Evolutionary conservation across 2,797 vertebrate genomes (phyloP), one percentile per base, ranked within the genome.

Genomic region (Coluber constrictor): DNA sequence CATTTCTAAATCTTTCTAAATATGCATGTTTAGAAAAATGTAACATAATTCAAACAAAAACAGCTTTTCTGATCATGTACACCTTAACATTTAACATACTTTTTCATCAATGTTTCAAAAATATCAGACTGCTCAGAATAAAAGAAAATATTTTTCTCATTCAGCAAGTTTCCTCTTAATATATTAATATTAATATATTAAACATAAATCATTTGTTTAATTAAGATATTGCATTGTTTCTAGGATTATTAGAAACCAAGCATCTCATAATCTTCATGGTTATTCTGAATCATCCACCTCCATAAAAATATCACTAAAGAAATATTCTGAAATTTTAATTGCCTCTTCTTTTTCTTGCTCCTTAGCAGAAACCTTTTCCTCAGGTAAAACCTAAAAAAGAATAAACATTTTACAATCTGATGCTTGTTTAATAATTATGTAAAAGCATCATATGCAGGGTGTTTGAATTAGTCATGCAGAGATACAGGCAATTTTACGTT

Each of bases 271-370:
- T 57, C 20, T 1, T 60, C 3, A 88, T 74, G 94, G 70, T 93
- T 95, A 98, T 63, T 98, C 98, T 57, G 94, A 94, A 93, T 98
- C 98, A 92, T 99, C 98, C 83, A 99, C 98, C 66, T 98, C 98
- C 93, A 99, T 99, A 92, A 99, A 99, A 94, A 99, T 99, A 95
- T 99, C 99, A 96, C 95, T 98, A 90, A 99, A 97, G 97, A 99
- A 98, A 95, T 98, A 99, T 92, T 99, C 98, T 2, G 98, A 98
- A n/a, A 99, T 97, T 60, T 92, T 97, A 55, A 97, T 97, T 83
- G 98, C 97, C 89, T 98, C 98, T 89, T 98, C 97, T 55, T 97
- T 97, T 93, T 94, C 94, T 91, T 94, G 94, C 57, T 94, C 93
- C 95, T 94, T 79, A 93, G 59, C 32, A 55, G 86, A 29, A 25